These are phyloP conservation scores for Asarcornis scutulata DNA, from an alignment of 2,113 vertebrate species.

Conservation along the genomic window DNA sequence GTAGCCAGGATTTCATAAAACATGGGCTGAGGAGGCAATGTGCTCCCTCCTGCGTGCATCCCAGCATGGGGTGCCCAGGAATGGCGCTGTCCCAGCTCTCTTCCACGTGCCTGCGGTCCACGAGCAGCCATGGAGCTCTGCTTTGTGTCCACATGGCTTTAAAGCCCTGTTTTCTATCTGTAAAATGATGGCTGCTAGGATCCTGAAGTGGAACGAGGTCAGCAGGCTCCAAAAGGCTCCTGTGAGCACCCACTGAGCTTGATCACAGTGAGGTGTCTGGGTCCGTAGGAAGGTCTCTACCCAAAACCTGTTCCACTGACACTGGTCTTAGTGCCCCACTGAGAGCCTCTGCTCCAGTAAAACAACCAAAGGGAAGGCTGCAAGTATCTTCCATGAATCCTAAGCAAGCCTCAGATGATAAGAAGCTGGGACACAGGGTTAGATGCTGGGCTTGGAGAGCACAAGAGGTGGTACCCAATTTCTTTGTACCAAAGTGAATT, in stretches of 20 bases:
- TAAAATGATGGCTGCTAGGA: fast-evolving
- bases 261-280: neutral
- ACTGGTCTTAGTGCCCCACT: neutral
- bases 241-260: neutral
- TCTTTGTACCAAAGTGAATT: neutral
- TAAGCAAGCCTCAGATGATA: neutral
- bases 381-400: neutral
- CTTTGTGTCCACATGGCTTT: fast-evolving
- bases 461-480: neutral
- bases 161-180: neutral
- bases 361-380: neutral
- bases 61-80: fast-evolving
- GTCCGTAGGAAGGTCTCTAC: neutral
- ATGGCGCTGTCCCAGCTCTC: neutral
- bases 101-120: fast-evolving
- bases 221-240: neutral
- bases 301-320: neutral
- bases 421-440: neutral
- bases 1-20: neutral
- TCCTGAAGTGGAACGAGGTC: neutral
- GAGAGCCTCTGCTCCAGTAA: no score
- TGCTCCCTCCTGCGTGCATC: fast-evolving
- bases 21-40: fast-evolving
- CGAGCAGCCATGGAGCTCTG: neutral
- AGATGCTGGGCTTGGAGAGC: neutral